Conservation (phyloP, 1,140 invertebrate species). For the Coenobita brevimanus region DNA sequence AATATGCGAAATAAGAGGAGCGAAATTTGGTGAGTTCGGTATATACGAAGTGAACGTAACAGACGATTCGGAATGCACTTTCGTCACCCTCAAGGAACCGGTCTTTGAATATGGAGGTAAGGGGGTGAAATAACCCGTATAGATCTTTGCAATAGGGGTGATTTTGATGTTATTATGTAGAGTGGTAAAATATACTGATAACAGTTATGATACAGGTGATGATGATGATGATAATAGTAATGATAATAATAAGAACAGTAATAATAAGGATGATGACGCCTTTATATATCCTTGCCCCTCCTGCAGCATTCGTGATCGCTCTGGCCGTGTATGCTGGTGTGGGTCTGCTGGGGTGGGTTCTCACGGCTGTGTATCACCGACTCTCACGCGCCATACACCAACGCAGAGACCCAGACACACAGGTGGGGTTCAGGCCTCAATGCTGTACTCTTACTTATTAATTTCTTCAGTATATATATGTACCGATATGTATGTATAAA, state of each 20-base stretch:
- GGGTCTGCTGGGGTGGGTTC: conserved; percentile 23
- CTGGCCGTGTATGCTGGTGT: conserved; percentile 39
- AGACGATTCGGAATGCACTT: background rate
- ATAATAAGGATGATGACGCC: too few relatives aligned
- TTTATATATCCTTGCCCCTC: background rate
- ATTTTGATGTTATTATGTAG: too few relatives aligned
- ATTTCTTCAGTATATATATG: too few relatives aligned
- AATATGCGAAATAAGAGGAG: background rate
- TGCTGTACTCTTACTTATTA: too few relatives aligned
- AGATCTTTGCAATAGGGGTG: too few relatives aligned
- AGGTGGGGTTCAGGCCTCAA: conserved; percentile 15
- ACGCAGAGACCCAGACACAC: conserved; percentile 11
- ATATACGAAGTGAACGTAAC: conserved; percentile 43
- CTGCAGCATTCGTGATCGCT: conserved; percentile 49
- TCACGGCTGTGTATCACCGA: background rate
- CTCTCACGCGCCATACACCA: background rate
- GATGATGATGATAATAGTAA: too few relatives aligned
- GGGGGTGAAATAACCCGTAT: too few relatives aligned
- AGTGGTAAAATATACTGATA: too few relatives aligned
- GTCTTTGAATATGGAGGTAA: conserved; percentile 58
- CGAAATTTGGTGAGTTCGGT: conserved; percentile 48
- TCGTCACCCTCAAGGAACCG: conserved; percentile 27
- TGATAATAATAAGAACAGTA: too few relatives aligned
- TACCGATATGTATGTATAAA: too few relatives aligned
- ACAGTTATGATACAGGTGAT: too few relatives aligned